Evolutionary conservation across 2,888 invertebrate genomes (phyloP).

Genomic region (Adela reaumurella): DNA sequence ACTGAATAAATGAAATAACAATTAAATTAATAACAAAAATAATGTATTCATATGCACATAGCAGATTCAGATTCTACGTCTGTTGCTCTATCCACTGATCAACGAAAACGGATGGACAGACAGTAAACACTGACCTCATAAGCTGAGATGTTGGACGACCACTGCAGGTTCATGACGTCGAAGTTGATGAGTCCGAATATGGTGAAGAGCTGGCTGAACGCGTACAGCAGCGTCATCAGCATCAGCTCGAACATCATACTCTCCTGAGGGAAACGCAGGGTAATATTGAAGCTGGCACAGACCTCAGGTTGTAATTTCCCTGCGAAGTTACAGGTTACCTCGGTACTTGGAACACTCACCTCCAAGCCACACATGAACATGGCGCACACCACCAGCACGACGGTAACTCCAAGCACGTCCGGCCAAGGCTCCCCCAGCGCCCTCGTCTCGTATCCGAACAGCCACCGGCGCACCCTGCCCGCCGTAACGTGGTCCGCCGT

Average conservation of each 20-base stretch:
- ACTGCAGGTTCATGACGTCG: conserved; percentile 41
- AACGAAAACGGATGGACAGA: too few relatives aligned
- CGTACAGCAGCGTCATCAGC: conserved; percentile 35
- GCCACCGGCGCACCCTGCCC: conserved; percentile 56
- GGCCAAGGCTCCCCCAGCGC: conserved; percentile 62
- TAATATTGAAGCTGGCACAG: too few relatives aligned
- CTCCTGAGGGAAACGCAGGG: too few relatives aligned
- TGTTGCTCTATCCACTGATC: too few relatives aligned
- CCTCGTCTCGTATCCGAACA: conserved; percentile 57
- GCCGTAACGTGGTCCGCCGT: conserved; percentile 61
- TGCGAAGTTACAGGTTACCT: too few relatives aligned
- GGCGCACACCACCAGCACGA: conserved; percentile 57
- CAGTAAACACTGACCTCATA: conserved; percentile 38
- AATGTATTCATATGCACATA: too few relatives aligned
- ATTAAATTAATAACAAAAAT: too few relatives aligned
- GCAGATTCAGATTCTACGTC: too few relatives aligned
- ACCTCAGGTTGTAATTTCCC: too few relatives aligned
- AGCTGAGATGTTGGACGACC: conserved; percentile 40
- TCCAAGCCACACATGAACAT: conserved; percentile 64
- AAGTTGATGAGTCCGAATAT: conserved; percentile 45
- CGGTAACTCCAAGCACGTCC: conserved; percentile 59
- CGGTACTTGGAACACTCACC: too few relatives aligned
- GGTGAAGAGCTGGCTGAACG: conserved; percentile 47
- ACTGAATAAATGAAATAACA: too few relatives aligned
- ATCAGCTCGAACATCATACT: conserved; percentile 48